These are phyloP conservation scores for Polydesmus complanatus DNA, from an alignment of 2,888 invertebrate genomes.

Conservation along the genomic window DNA sequence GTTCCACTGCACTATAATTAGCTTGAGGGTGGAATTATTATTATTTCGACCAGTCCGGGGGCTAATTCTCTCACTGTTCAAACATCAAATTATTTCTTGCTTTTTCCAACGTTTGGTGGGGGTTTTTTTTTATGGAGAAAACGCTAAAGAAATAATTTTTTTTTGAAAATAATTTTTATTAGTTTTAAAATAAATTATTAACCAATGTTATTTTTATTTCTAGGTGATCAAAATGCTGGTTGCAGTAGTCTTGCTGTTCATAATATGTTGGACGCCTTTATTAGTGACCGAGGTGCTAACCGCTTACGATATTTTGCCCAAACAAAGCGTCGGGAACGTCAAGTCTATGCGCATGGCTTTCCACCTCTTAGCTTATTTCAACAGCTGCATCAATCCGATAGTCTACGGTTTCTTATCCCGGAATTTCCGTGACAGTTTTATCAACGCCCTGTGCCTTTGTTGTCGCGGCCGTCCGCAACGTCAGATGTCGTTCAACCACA, in stretches of 20 bases:
- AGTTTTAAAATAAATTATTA: neutral
- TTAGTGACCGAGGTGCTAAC: slow-evolving; percentile 50
- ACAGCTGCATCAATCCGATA: slow-evolving; percentile 58
- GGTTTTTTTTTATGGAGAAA: neutral
- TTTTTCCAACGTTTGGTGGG: neutral
- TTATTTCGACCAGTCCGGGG: no score
- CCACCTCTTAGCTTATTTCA: slow-evolving; percentile 52
- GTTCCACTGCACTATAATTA: no score
- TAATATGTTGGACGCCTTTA: slow-evolving; percentile 53
- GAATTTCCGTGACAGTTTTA: slow-evolving; percentile 45
- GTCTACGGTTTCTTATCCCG: slow-evolving; percentile 61
- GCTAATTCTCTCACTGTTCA: no score
- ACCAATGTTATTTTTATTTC: slow-evolving; percentile 19
- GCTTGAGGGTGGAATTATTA: no score
- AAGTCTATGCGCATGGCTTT: slow-evolving; percentile 49
- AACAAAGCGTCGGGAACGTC: slow-evolving; percentile 37
- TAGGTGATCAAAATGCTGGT: slow-evolving; percentile 62
- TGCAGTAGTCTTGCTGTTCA: slow-evolving; percentile 51
- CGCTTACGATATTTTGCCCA: slow-evolving; percentile 42
- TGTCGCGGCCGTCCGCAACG: slow-evolving; percentile 15
- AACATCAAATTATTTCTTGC: no score
- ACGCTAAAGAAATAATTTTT: no score
- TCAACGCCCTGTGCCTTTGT: slow-evolving; percentile 19
- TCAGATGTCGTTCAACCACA: slow-evolving; percentile 20
- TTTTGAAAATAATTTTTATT: no score